phyloP scores from a whole-genome alignment of 2,797 vertebrate species.

The Hipposideros larvatus region DNA sequence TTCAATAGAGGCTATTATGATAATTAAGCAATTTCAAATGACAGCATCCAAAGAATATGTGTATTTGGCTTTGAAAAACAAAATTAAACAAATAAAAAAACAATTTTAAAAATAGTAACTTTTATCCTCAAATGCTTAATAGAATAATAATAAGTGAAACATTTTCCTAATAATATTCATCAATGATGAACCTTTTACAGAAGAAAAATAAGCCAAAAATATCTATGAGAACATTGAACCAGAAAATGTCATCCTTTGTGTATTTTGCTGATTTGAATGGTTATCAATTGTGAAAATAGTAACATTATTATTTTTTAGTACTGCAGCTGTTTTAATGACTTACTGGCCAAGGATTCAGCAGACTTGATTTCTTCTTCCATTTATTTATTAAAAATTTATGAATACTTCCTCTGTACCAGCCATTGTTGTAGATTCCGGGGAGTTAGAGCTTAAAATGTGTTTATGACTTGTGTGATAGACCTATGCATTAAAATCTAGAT shows the following conservation, averaged over 20 bases:
- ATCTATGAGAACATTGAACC: not conserved
- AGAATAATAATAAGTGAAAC: not conserved
- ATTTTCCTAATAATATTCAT: not conserved
- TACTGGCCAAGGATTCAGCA: not conserved
- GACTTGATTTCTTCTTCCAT: slow-evolving; percentile 17
- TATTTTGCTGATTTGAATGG: slow-evolving; percentile 10
- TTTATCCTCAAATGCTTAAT: slow-evolving; percentile 11
- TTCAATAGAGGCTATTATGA: not conserved
- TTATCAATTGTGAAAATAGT: slow-evolving; percentile 17
- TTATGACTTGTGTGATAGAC: not conserved
- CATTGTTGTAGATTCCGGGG: not conserved
- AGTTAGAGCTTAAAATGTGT: not conserved
- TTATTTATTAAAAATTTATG: slow-evolving; percentile 18
- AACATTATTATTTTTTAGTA: slow-evolving; percentile 51
- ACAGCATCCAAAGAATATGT: not conserved
- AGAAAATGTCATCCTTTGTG: not conserved
- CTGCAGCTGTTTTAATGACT: not conserved
- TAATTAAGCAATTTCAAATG: slow-evolving; percentile 17
- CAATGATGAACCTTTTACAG: not conserved
- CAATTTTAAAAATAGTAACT: slow-evolving; percentile 15
- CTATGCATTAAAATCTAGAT: not conserved
- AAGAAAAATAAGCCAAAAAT: slow-evolving; percentile 21
- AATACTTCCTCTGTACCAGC: not conserved
- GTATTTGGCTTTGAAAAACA: slow-evolving; percentile 33
- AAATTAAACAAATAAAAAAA: not conserved